Conservation (phyloP, 2,888 invertebrate genomes). For the Metallyticus violacea region DNA sequence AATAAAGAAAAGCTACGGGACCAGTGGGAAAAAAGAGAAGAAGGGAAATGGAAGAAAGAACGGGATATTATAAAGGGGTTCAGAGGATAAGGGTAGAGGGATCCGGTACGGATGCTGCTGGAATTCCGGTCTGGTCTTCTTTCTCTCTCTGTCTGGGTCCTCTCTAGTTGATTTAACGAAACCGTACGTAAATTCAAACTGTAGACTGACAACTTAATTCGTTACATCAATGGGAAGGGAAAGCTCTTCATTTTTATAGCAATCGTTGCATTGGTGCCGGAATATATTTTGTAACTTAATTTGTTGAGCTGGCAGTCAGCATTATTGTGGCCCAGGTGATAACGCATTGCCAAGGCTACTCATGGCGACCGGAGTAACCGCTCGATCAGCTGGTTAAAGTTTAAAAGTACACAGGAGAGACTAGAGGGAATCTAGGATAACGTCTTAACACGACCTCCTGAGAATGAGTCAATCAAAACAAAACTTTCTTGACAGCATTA, state of each 20-base stretch:
- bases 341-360: too few species aligned
- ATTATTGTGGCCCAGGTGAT: too few species aligned
- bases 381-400: too few species aligned
- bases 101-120: neutral
- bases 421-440: too few species aligned
- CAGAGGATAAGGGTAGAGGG: neutral
- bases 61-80: neutral
- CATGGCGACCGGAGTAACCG: too few species aligned
- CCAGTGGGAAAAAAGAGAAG: too few species aligned
- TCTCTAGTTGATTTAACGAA: neutral
- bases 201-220: neutral
- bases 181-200: neutral
- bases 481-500: too few species aligned
- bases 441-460: too few species aligned
- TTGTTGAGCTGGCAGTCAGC: too few species aligned
- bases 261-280: neutral
- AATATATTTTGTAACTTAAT: neutral
- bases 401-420: too few species aligned
- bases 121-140: neutral
- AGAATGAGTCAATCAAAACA: too few species aligned
- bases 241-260: neutral
- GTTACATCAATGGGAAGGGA: neutral
- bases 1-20: neutral
- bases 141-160: neutral
- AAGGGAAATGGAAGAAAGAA: too few species aligned